Base-by-base conservation (phyloP, 2,888 invertebrate genomes). In the Callyntrura guangdongensis region DNA sequence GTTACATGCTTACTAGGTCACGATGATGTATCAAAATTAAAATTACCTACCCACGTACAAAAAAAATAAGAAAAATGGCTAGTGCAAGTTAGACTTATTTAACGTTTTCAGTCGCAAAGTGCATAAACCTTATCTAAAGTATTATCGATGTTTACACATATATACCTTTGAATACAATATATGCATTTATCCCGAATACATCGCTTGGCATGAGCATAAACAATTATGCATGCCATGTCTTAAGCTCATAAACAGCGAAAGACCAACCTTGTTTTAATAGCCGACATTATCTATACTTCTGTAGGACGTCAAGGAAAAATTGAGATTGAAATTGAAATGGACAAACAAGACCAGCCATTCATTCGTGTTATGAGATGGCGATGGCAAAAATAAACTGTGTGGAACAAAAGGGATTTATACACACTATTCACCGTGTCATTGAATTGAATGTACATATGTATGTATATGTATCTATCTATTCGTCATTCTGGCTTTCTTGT, bases 341-440 rank as follows among this genome's bases (percentile, higher is more conserved):
- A 69, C 61, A 53, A 53, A 67, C 27, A 69, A 36, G 69, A n/a
- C 36, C 69, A 69, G 36, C n/a, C 36, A 69, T 69, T 14, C 36
- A 69, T 36, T n/a, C 36, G 27, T 69, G 69, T 25, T n/a, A 36
- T 69, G 69, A 36, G 36, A 53, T 25, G 84, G 53, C 69, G 47
- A 84, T 53, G 67, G 69, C 67, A 84, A 84, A 84, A 84, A 69
- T 84, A 69, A 84, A 84, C 84, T 53, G 84, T 84, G 67, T 84
- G 84, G 84, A 84, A 84, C 84, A 69, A 84, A 69, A 36, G n/a
- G 36, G 69, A 49, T 36, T 36, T 36, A 36, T 36, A 4, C 11
- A 4, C 11, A 64, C 27, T 47, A 82, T 36, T 69, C 3, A 0
- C 14, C 69, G 9, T 69, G 36, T 36, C 6, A 56, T 2, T 79